Conservation (phyloP, 1,140 invertebrate species). For the Atta texana region DNA sequence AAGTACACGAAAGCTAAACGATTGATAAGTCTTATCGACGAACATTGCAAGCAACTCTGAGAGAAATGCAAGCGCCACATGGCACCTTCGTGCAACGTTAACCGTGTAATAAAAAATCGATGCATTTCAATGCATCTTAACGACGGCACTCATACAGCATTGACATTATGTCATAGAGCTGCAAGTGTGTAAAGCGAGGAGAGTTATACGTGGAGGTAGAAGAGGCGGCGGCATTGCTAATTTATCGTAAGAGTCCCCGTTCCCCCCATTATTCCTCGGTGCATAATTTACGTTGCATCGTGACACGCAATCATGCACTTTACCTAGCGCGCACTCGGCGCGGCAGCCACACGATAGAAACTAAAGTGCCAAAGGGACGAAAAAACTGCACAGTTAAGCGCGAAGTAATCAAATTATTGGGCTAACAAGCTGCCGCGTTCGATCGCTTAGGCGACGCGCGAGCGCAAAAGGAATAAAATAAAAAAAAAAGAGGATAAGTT, state of each 20-base stretch:
- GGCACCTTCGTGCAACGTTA: slow-evolving; percentile 32
- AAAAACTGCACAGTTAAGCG: slow-evolving; percentile 54
- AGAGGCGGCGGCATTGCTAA: slow-evolving; percentile 36
- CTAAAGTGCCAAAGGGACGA: slow-evolving; percentile 44
- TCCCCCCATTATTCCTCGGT: slow-evolving; percentile 47
- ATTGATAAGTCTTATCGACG: slow-evolving; percentile 13
- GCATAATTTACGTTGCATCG: slow-evolving; percentile 60
- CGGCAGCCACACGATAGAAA: slow-evolving; percentile 3
- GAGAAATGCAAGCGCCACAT: slow-evolving; percentile 16
- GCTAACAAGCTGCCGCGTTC: slow-evolving; percentile 51
- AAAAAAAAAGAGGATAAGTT: background rate
- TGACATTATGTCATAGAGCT: slow-evolving; percentile 29
- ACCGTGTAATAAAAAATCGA: slow-evolving; percentile 59
- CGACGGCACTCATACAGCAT: slow-evolving; percentile 17
- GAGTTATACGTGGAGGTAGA: background rate
- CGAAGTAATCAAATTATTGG: slow-evolving; percentile 56
- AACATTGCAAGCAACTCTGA: background rate
- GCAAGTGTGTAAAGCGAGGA: background rate
- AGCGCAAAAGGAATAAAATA: background rate
- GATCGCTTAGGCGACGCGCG: slow-evolving; percentile 38
- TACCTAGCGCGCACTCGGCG: slow-evolving; percentile 3
- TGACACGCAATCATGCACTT: slow-evolving; percentile 59
- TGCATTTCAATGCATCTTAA: slow-evolving; percentile 60
- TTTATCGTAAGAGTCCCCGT: slow-evolving; percentile 37
- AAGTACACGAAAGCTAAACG: slow-evolving; percentile 6